Base-by-base conservation (phyloP, 2,113 vertebrate genomes). In the Heterochromis multidens region DNA sequence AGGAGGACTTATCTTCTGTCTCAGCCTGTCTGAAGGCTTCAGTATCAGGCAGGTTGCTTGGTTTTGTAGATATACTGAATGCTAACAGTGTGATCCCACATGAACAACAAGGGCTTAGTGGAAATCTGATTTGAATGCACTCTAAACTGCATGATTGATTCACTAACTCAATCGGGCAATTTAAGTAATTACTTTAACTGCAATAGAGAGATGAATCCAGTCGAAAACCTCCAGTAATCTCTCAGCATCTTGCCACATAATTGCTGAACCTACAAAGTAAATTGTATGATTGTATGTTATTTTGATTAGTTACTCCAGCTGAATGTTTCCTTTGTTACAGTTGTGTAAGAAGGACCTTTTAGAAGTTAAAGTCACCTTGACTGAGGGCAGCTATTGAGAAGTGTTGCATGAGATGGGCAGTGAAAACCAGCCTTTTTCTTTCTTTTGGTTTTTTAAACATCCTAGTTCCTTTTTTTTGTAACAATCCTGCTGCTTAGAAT, bases 1-100 rank as follows among this genome's bases (percentile, higher is more conserved):
- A 12, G 96, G 96, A 29, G 96, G 96, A 11, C 87, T 95, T 2
- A 31, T 96, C 49, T 96, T 97, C 85, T 97, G 95, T 46, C 91
- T 96, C 59, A 96, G 96, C 25, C 58, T 96, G 74, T 89, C 95
- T 16, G 93, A 95, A 8, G 92, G 93, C 74, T 91, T 92, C 85
- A 91, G 40, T 13, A 27, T 89, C 57, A 96, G 95, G 96, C 92
- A 80, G 70, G 91, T 85, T 4, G 14, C 27, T 79, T 17, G 17
- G 14, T 77, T 35, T 49, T 54, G 70, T 4, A 33, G 70, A 54
- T 54, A 54, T 54, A 43, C 29, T 14, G 54, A 74, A 61, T 79
- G 49, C 6, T 52, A 52, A 72, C 43, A 54, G 52, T 58, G 56
- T 3, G 70, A 74, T 74, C 8, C 7, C 6, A 33, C 46, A 74